A percentile compares a stretch with the other conserved stretches of the same genome.
These are phyloP conservation scores for Hylaea fasciaria DNA, from an alignment of 2,888 invertebrate genomes.

Conservation along the genomic window DNA sequence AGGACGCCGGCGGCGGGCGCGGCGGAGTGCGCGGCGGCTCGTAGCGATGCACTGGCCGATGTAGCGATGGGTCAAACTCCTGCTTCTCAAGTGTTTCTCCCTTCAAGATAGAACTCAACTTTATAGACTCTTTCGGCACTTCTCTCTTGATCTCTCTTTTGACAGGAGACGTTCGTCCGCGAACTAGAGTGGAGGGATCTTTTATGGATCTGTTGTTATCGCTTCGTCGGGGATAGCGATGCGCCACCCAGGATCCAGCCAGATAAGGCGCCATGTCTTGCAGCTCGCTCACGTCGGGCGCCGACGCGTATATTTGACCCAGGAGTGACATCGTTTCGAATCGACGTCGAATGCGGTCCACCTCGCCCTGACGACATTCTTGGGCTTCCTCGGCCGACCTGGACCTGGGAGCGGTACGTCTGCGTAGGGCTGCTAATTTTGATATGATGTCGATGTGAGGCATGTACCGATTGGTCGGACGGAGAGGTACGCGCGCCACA, in stretches of 20 bases:
- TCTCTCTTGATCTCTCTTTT: slow-evolving; percentile 74
- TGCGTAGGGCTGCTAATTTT: slow-evolving; percentile 89
- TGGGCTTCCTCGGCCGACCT: slow-evolving; percentile 79
- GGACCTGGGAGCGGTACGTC: slow-evolving; percentile 75
- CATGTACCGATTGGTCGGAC: slow-evolving; percentile 90
- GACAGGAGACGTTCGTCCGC: slow-evolving; percentile 67
- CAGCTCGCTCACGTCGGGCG: slow-evolving; percentile 91
- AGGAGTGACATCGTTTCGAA: slow-evolving; percentile 90
- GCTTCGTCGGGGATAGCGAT: slow-evolving; percentile 88
- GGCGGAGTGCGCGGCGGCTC: slow-evolving; percentile 87
- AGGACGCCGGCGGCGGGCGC: slow-evolving; percentile 77
- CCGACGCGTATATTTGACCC: slow-evolving; percentile 92
- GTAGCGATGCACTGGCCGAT: slow-evolving; percentile 91
- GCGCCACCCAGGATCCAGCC: slow-evolving; percentile 92
- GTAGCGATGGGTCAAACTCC: slow-evolving; percentile 90
- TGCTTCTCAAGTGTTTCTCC: slow-evolving; percentile 86
- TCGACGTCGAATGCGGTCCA: slow-evolving; percentile 88
- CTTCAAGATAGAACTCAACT: slow-evolving; percentile 79
- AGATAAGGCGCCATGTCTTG: slow-evolving; percentile 91
- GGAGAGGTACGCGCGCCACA: slow-evolving; percentile 86
- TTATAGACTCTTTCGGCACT: slow-evolving; percentile 70
- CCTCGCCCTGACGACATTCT: slow-evolving; percentile 87
- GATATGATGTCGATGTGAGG: slow-evolving; percentile 96
- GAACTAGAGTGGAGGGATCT: slow-evolving; percentile 61
- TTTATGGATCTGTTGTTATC: slow-evolving; percentile 88